Evolutionary conservation across 2,888 invertebrate genomes (phyloP), one percentile per base, ranked within the genome.

Genomic region (Patella caerulea): DNA sequence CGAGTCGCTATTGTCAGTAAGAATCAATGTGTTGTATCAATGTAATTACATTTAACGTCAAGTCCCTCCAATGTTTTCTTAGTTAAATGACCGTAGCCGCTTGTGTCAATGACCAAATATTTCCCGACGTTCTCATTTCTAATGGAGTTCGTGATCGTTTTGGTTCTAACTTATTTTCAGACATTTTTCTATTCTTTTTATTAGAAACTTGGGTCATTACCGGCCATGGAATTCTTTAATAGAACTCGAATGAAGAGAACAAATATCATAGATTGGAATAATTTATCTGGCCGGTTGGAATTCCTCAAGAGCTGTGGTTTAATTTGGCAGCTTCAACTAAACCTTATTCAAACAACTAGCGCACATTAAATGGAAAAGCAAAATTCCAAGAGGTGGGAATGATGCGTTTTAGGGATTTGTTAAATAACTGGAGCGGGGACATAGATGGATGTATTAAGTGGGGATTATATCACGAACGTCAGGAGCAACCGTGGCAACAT

Each of bases 121-220:
- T 65, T 65, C 65, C 65, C 12, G 19, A 65, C 19, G 65, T 11
- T 65, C 65, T 65, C 65, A 65, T 24, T 65, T 65, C 65, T 65
- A 65, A 65, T 65, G 65, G 24, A 65, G 24, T 65, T 65, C 65
- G 65, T 65, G 65, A 19, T 65, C 65, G 9, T 65, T 0, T 19
- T 24, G 19, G 65, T 65, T 14, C 24, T 65, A 19, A 65, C 65
- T 24, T 12, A 65, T 19, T 65, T 65, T 19, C 19, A 9, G 65
- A 24, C 65, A 69, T 72, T 65, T 73, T 56, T 73, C 52, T 45
- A 45, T 52, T 19, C 65, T 52, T 73, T 76, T 53, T 29, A n/a
- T 52, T 53, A 52, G 72, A 53, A 72, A 69, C 69, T 59, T 56
- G 53, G 19, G 17, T 54, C 54, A 76, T 76, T 76, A 73, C 72